Conservation (phyloP, 2,113 vertebrate genomes). For the Chionis minor region DNA sequence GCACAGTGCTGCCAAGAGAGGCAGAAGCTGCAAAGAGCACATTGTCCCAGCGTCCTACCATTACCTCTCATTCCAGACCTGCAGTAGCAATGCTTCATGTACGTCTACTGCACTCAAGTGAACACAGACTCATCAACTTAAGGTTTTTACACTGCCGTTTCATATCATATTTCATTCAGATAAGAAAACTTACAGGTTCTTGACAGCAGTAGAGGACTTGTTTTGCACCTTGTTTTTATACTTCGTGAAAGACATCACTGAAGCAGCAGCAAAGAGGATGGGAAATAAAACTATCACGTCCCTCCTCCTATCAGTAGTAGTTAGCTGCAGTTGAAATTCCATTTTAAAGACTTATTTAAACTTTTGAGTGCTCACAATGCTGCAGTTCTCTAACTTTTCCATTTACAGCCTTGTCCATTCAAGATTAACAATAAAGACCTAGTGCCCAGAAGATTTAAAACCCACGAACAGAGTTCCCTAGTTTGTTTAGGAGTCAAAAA, state of each 20-base stretch:
- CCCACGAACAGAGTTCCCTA: not conserved
- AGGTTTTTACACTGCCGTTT: not conserved
- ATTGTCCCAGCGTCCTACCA: not conserved
- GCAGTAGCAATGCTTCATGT: not conserved
- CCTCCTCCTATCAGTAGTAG: not conserved
- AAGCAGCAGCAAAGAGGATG: not conserved
- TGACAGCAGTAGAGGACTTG: not conserved
- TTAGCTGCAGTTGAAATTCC: not conserved
- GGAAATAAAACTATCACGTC: not conserved
- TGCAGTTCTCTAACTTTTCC: not conserved
- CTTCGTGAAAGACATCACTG: not conserved
- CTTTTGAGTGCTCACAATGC: not conserved
- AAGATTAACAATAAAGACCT: not conserved
- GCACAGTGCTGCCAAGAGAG: not conserved
- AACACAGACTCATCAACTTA: not conserved
- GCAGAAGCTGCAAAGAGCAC: not conserved
- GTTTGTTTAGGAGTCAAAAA: not conserved
- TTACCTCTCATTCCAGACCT: not conserved
- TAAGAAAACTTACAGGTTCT: not conserved
- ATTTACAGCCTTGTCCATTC: not conserved
- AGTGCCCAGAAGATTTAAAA: not conserved
- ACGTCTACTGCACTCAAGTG: not conserved
- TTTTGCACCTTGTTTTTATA: not conserved
- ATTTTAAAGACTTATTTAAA: not conserved
- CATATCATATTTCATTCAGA: not conserved